A percentile compares a stretch with the other conserved stretches of the same genome.
phyloP scores from a whole-genome alignment of 2,888 invertebrate species.

The Keiferia lycopersicella region DNA sequence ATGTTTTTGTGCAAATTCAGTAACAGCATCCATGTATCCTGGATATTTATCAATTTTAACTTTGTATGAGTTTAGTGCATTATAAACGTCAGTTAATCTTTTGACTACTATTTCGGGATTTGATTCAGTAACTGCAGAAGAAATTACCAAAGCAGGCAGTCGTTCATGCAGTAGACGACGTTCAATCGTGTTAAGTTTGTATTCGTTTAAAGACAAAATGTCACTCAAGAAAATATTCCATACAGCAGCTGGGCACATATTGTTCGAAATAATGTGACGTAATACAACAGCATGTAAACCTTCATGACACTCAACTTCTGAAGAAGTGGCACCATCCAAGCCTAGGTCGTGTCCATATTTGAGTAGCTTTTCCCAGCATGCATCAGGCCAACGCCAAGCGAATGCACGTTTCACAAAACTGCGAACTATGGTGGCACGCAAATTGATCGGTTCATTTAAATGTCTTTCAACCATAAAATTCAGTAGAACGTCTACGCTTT shows the following conservation, averaged over 20 bases:
- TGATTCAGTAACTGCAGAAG: slow-evolving; percentile 33
- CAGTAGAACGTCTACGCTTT: slow-evolving; percentile 48
- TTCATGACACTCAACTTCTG: slow-evolving; percentile 52
- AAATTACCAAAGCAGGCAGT: slow-evolving; percentile 40
- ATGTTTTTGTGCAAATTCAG: slow-evolving; percentile 40
- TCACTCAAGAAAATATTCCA: slow-evolving; percentile 45
- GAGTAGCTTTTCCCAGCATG: slow-evolving; percentile 51
- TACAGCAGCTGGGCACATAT: slow-evolving; percentile 37
- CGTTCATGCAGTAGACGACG: slow-evolving; percentile 38
- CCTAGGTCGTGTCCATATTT: slow-evolving; percentile 56
- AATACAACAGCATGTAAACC: slow-evolving; percentile 60
- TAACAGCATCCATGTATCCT: slow-evolving; percentile 41
- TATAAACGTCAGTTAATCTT: slow-evolving; percentile 42
- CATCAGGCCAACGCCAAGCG: slow-evolving; percentile 56
- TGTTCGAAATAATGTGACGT: slow-evolving; percentile 46
- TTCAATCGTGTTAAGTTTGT: slow-evolving; percentile 48
- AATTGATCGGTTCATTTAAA: slow-evolving; percentile 55
- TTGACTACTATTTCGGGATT: slow-evolving; percentile 25
- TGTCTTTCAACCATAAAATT: slow-evolving; percentile 47
- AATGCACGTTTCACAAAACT: slow-evolving; percentile 60
- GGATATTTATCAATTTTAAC: slow-evolving; percentile 39
- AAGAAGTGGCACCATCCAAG: slow-evolving; percentile 47
- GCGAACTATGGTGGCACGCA: slow-evolving; percentile 58
- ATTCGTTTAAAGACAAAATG: slow-evolving; percentile 51
- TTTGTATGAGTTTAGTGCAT: slow-evolving; percentile 46